A percentile compares a stretch with the other conserved stretches of the same genome.
Evolutionary conservation across 2,888 invertebrate species (phyloP).

Genomic region (Caenorhabditis becei): DNA sequence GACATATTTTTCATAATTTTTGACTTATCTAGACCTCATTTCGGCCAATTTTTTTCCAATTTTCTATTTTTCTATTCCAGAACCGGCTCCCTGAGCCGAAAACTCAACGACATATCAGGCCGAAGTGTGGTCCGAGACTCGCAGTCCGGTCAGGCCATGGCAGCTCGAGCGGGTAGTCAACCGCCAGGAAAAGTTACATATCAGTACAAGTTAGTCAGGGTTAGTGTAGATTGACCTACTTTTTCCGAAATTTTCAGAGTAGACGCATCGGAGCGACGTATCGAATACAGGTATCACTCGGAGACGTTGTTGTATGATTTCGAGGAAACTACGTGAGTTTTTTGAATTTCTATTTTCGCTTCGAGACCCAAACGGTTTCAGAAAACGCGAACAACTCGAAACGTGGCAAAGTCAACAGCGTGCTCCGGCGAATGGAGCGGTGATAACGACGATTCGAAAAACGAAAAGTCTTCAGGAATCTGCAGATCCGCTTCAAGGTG

Average conservation of each 20-base stretch:
- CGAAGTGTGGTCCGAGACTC: slow-evolving; percentile 51
- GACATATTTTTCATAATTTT: no score
- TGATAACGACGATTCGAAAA: slow-evolving; percentile 58
- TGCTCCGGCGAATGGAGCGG: slow-evolving; percentile 19
- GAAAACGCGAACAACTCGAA: slow-evolving; percentile 67
- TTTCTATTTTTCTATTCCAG: slow-evolving; percentile 20
- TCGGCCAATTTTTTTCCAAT: no score
- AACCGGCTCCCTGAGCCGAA: slow-evolving; percentile 50
- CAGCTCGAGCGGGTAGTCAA: slow-evolving; percentile 26
- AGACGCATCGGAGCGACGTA: slow-evolving; percentile 60
- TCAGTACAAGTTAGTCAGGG: slow-evolving; percentile 49
- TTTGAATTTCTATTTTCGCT: slow-evolving; percentile 17
- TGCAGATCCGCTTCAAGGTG: slow-evolving; percentile 19
- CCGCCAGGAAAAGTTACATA: slow-evolving; percentile 54
- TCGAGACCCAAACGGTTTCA: slow-evolving; percentile 11
- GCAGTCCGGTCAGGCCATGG: slow-evolving; percentile 38
- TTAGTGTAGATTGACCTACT: slow-evolving; percentile 1
- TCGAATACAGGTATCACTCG: slow-evolving; percentile 63
- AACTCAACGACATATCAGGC: slow-evolving; percentile 50
- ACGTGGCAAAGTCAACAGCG: slow-evolving; percentile 70
- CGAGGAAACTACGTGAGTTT: slow-evolving; percentile 56
- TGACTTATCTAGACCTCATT: no score
- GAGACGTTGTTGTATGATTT: slow-evolving; percentile 56
- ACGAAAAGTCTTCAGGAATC: slow-evolving; percentile 56
- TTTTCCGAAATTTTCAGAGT: slow-evolving; percentile 41